phyloP scores from a whole-genome alignment of 2,113 vertebrate species.

The Cynopterus brachyotis region DNA sequence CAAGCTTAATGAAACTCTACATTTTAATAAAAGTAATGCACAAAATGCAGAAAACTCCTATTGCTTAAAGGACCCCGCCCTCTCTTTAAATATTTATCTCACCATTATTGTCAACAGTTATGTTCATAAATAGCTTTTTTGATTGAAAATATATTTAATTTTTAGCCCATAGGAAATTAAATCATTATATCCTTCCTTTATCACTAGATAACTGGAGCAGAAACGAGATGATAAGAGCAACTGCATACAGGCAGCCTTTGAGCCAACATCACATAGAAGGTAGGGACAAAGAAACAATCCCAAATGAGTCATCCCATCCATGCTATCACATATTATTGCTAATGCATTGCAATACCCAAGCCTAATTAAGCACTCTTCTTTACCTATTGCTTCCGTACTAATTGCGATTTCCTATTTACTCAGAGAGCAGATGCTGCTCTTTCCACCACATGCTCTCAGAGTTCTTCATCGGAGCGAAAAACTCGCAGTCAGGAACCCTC shows the following conservation, averaged over 20 bases:
- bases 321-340: not conserved
- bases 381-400: not conserved
- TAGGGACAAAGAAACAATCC: not conserved
- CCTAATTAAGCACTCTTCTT: not conserved
- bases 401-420: not conserved
- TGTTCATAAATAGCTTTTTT: constrained; percentile 29
- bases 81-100: not conserved
- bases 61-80: not conserved
- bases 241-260: not conserved
- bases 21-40: not conserved
- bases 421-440: not conserved
- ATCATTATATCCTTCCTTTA: not conserved
- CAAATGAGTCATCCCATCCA: not conserved
- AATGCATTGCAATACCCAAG: not conserved
- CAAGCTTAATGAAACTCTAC: not conserved
- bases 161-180: not conserved
- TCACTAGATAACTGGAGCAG: not conserved
- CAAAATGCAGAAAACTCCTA: not conserved
- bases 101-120: not conserved
- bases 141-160: not conserved
- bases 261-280: not conserved
- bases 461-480: not conserved
- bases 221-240: not conserved
- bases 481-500: not conserved
- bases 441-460: not conserved